Evolutionary conservation across 37 sponge, comb jelly and placozoan genomes (phyloP).

Genomic region (Beroe ovata): DNA sequence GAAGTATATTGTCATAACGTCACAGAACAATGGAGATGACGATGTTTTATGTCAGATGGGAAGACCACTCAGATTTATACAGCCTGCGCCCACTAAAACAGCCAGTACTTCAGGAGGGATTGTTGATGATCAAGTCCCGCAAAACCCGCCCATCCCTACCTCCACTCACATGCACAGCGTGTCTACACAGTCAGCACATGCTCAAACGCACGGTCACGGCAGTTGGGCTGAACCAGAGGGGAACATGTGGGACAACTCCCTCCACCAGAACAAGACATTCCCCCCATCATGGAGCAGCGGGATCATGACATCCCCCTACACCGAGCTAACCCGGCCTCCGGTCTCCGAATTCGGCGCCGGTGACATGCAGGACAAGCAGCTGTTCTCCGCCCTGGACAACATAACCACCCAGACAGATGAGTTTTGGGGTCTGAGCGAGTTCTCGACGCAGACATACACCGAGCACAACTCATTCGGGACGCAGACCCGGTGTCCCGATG

Average conservation of each 20-base stretch:
- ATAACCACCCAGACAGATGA: slow-evolving; percentile 41
- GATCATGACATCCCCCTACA: too few relatives aligned
- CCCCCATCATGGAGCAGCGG: background rate
- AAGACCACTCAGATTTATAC: too few relatives aligned
- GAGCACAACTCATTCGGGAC: slow-evolving; percentile 67
- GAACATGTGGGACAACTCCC: background rate
- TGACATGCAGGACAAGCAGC: slow-evolving; percentile 25
- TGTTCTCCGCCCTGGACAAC: slow-evolving; percentile 5
- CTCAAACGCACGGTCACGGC: too few relatives aligned
- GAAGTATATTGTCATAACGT: background rate
- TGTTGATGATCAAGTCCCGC: too few relatives aligned
- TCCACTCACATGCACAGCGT: too few relatives aligned
- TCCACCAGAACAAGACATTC: background rate
- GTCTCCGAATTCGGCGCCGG: background rate
- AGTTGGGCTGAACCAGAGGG: too few relatives aligned
- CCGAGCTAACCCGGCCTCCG: background rate
- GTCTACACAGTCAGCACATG: too few relatives aligned
- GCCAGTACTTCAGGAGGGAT: too few relatives aligned
- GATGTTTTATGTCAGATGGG: too few relatives aligned
- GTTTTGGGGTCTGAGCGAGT: slow-evolving; percentile 50
- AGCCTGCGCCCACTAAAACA: too few relatives aligned
- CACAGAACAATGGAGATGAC: too few relatives aligned
- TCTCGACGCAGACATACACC: slow-evolving; percentile 47
- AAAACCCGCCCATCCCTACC: too few relatives aligned
- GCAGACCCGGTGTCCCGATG: slow-evolving; percentile 27